Evolutionary conservation across 2,113 vertebrate genomes (phyloP).

Genomic region (Calidris pugnax): DNA sequence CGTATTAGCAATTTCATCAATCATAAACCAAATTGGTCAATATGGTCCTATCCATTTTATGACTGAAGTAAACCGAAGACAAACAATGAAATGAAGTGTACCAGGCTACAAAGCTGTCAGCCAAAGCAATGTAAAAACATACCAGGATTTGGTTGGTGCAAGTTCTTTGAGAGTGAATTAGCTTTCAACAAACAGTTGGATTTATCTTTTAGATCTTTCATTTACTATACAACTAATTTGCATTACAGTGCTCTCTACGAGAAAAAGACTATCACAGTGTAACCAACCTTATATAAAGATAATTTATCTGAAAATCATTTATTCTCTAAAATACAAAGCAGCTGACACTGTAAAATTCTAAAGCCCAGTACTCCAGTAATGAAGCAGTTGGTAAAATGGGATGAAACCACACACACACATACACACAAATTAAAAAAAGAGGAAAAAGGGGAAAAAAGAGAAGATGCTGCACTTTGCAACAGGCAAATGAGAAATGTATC

Average conservation of each 20-base stretch:
- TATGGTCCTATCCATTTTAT: neutral
- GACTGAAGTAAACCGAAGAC: neutral
- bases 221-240: neutral
- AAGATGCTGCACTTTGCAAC: neutral
- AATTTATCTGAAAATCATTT: neutral
- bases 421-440: neutral
- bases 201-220: neutral
- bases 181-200: neutral
- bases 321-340: neutral
- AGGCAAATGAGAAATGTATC: slow-evolving; percentile 46
- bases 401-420: slow-evolving; percentile 4
- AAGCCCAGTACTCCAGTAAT: neutral
- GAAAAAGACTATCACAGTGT: neutral
- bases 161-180: neutral
- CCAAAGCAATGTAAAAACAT: neutral
- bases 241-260: neutral
- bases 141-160: neutral
- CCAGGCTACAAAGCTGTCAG: neutral
- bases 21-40: neutral
- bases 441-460: neutral
- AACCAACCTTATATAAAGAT: neutral
- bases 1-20: neutral
- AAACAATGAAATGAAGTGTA: neutral
- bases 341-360: neutral
- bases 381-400: slow-evolving; percentile 26